phyloP scores from a whole-genome alignment of 2,113 vertebrate species.

The Chitala chitala region DNA sequence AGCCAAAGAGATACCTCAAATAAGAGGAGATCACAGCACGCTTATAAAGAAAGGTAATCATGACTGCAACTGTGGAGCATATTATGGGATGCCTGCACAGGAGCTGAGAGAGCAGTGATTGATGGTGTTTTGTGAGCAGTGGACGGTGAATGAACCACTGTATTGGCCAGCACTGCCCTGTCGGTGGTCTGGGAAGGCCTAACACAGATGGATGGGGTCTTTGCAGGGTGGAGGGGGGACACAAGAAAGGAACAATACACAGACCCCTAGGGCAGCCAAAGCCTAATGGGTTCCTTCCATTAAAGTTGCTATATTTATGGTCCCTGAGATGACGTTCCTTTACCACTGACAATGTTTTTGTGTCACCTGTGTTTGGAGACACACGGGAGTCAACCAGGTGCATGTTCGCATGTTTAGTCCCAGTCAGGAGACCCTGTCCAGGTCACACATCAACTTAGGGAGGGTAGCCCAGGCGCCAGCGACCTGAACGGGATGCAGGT shows the following conservation, averaged over 20 bases:
- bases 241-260: neutral
- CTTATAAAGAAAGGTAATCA: neutral
- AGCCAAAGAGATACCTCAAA: neutral
- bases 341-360: no score
- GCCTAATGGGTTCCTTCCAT: no score
- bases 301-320: no score
- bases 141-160: neutral
- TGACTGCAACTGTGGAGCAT: neutral
- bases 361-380: no score
- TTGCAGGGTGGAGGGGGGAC: neutral
- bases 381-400: no score
- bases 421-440: no score
- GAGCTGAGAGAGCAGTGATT: constrained; percentile 21
- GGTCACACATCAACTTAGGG: no score
- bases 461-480: neutral
- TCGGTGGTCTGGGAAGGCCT: neutral
- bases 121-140: constrained; percentile 25
- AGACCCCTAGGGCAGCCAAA: no score
- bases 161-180: neutral
- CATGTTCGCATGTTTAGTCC: no score
- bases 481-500: constrained; percentile 5
- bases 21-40: neutral
- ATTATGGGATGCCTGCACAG: neutral
- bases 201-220: neutral
- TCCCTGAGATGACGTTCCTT: no score